A percentile compares a stretch with the other conserved stretches of the same genome.
These are phyloP conservation scores for Theocolax elegans DNA, from an alignment of 1,140 invertebrate species.

Conservation along the genomic window DNA sequence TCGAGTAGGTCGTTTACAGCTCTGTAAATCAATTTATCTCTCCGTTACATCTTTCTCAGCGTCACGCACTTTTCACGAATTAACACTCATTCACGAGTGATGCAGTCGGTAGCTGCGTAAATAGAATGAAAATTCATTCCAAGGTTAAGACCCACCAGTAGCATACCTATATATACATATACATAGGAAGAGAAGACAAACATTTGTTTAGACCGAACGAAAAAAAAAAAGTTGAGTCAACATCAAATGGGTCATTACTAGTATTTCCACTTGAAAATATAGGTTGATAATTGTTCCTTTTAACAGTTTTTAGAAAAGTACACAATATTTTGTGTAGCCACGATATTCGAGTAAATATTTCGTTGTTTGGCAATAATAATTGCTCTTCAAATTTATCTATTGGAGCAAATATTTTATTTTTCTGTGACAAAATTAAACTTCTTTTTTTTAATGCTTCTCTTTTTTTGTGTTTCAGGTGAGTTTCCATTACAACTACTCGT, in stretches of 20 bases:
- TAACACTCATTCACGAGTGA: conserved; percentile 27
- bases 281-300: no score
- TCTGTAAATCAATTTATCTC: conserved; percentile 31
- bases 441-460: no score
- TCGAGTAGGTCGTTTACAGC: neutral
- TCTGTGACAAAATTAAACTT: no score
- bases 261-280: neutral
- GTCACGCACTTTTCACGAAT: conserved; percentile 26
- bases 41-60: conserved; percentile 2
- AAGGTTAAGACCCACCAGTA: neutral
- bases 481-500: no score
- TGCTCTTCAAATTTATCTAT: no score
- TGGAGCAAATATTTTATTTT: no score
- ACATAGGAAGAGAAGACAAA: neutral
- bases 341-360: no score
- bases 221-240: conserved; percentile 9
- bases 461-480: no score
- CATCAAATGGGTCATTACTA: conserved; percentile 4
- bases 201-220: no score
- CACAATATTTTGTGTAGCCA: no score
- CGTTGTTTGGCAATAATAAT: no score
- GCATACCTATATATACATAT: neutral
- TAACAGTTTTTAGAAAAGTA: no score
- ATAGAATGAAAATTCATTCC: conserved; percentile 8
- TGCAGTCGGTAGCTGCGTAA: neutral